Evolutionary conservation across 2,797 vertebrate species (phyloP).

Genomic region (Phaenicophaeus curvirostris): DNA sequence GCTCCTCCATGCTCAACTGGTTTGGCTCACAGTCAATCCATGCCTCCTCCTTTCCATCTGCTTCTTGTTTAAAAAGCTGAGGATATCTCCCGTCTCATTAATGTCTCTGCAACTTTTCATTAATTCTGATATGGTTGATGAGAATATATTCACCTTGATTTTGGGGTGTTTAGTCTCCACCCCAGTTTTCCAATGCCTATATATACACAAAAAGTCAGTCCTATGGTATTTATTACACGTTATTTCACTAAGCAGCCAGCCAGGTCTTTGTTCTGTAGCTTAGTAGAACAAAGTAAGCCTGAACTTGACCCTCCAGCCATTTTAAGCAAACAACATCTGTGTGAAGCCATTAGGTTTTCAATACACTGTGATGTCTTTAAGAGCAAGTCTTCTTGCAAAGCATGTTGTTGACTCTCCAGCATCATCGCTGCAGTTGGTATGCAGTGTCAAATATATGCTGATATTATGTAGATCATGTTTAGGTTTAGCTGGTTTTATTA

Average conservation of each 20-base stretch:
- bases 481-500: background rate
- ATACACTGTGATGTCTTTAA: background rate
- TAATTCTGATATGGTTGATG: background rate
- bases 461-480: background rate
- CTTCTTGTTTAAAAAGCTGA: constrained; percentile 17
- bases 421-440: background rate
- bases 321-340: constrained; percentile 29
- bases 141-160: background rate
- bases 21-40: background rate
- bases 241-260: constrained; percentile 38
- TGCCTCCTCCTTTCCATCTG: background rate
- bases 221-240: background rate
- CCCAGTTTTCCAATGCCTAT: background rate
- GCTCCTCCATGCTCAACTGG: background rate
- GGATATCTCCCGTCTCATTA: background rate
- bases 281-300: constrained; percentile 24
- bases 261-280: constrained; percentile 35
- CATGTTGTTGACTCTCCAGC: background rate
- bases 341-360: background rate
- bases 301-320: constrained; percentile 15
- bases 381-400: background rate
- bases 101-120: background rate
- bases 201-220: constrained; percentile 10
- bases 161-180: background rate
- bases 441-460: background rate